Base-by-base conservation (phyloP, 1,140 invertebrate species). In the Aphis gossypii region DNA sequence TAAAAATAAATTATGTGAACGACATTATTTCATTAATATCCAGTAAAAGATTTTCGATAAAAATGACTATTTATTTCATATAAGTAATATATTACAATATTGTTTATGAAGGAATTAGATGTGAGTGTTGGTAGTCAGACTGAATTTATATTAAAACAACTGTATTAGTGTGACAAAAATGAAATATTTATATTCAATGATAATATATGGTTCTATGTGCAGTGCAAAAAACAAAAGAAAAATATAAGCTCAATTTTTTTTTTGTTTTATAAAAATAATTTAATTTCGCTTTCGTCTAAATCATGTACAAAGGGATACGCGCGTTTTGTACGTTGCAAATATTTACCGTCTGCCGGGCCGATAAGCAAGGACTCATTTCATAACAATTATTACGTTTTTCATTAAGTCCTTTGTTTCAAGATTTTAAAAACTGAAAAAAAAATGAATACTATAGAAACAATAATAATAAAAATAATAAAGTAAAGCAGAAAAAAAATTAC, bases 311-410 rank as follows among this genome's bases (percentile, higher is more conserved):
- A 90, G 89, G 44, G 54, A 41, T 68, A 90, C 14, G 11, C 38
- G 48, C 14, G 21, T 25, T 41, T 89, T 30, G 88, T 56, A 51
- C 51, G 38, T 30, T 25, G 38, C 25, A 90, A 90, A 90, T 90
- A 90, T 90, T 90, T 90, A 90, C 54, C 38, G 89, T 90, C 89
- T 60, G 54, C 25, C 60, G 89, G 21, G 1, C 54, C 54, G 89
- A 90, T 90, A 60, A 90, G 89, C 51, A 23, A 30, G 21, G 4
- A 56, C 87, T 89, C 48, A 35, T 54, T 30, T 54, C 51, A 38
- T 41, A 90, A 90, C 89, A 90, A 90, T 90, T 90, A 90, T 90
- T 90, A 60, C 89, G 89, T 90, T 90, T 90, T 90, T 90, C 54
- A 60, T 90, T 60, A 60, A 60, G 51, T 90, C 89, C 89, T 90